Evolutionary conservation across 2,888 invertebrate genomes (phyloP), one percentile per base, ranked within the genome.

Genomic region (Seira musarum): DNA sequence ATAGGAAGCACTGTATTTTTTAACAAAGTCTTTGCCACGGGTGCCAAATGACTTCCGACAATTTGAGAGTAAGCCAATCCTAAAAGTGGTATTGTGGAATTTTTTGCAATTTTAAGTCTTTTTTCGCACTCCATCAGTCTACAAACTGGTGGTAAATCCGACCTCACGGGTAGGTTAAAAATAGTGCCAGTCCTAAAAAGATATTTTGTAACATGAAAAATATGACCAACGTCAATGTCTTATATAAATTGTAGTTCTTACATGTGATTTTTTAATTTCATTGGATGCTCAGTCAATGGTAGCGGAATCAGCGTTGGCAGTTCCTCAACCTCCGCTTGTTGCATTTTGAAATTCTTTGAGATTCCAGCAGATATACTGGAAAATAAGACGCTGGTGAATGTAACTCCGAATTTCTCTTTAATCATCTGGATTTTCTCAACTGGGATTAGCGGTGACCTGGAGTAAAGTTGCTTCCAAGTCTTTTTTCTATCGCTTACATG

Each of bases 211-310:
- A n/a, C n/a, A n/a, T n/a, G n/a, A n/a, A n/a, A n/a, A n/a, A n/a
- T n/a, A n/a, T n/a, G n/a, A n/a, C n/a, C n/a, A n/a, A n/a, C n/a
- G n/a, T n/a, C n/a, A n/a, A n/a, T n/a, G n/a, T n/a, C n/a, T n/a
- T n/a, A n/a, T 57, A 40, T 40, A 13, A 40, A 40, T 8, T 40
- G 13, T 1, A 25, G 30, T n/a, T 25, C 24, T 40, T 74, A 67
- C 30, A 70, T 63, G 19, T 76, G 77, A 35, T 77, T 77, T 35
- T 6, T 17, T 21, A 77, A 35, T n/a, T 53, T 70, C 49, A 30
- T 53, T 10, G 77, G 77, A 64, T 77, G 77, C 10, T 49, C 65
- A 3, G 70, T n/a, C 6, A 70, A 17, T 6, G 77, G 77, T 0
- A 77, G 53, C 2, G 77, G 65, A 1, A 63, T 24, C 1, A 46